Conservation (phyloP, 2,888 invertebrate genomes). For the Heliconius charithonia region DNA sequence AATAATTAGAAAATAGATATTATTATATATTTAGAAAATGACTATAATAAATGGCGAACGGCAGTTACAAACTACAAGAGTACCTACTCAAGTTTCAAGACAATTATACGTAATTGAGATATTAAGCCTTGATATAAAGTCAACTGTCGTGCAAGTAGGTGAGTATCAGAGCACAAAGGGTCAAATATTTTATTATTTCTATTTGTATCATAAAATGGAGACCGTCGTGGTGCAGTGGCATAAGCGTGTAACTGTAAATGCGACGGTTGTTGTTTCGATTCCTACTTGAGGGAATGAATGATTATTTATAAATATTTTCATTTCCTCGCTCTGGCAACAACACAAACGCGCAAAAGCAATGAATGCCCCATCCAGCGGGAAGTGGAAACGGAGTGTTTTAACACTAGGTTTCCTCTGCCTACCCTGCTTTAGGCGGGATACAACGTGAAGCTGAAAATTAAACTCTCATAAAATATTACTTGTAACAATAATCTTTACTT, state of each 20-base stretch:
- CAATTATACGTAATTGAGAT: constrained; percentile 25
- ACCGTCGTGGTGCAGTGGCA: background rate
- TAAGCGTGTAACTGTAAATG: background rate
- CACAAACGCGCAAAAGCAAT: too few relatives aligned
- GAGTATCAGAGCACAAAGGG: background rate
- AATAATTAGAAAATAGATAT: too few relatives aligned
- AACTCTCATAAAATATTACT: too few relatives aligned
- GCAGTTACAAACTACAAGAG: background rate
- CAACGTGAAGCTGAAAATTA: too few relatives aligned
- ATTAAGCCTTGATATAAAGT: constrained; percentile 23
- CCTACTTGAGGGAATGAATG: background rate
- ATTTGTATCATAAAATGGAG: background rate
- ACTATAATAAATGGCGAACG: background rate
- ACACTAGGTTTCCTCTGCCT: too few relatives aligned
- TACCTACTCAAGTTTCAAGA: constrained; percentile 19
- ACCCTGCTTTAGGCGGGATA: too few relatives aligned
- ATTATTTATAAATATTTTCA: background rate
- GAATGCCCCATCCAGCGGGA: too few relatives aligned
- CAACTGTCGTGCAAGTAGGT: background rate
- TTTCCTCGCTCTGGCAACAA: background rate
- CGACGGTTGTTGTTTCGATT: background rate
- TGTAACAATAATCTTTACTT: too few relatives aligned
- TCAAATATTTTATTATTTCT: background rate
- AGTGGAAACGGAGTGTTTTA: too few relatives aligned
- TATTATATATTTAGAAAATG: too few relatives aligned